Conservation (phyloP, 2,113 vertebrate genomes). For the Paraplagusia blochii region DNA sequence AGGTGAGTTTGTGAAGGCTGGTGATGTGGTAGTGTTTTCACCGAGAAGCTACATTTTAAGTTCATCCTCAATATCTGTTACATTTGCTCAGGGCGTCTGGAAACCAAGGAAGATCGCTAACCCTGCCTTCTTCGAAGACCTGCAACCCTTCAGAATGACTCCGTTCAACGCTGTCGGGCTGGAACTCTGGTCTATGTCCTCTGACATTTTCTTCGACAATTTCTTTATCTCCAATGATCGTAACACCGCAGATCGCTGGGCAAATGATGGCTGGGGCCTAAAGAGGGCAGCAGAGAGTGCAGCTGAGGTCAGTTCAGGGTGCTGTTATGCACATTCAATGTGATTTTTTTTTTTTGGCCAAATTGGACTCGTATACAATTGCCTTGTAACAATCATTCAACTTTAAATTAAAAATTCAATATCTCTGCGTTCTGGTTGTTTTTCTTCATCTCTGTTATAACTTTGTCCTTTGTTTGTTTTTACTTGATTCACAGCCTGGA, state of each 20-base stretch:
- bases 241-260: conserved; percentile 88
- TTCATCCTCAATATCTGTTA: not conserved
- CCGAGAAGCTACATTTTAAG: not conserved
- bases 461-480: not conserved
- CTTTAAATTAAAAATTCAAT: no score
- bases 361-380: no score
- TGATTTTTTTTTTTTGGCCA: no score
- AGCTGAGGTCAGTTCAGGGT: conserved; percentile 80
- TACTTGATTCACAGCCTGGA: conserved; percentile 80
- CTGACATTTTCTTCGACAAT: conserved; percentile 98
- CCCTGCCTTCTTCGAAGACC: conserved; percentile 94
- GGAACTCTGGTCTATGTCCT: conserved; percentile 98
- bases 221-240: conserved; percentile 91
- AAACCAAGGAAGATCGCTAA: conserved; percentile 95
- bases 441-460: not conserved
- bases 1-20: conserved; percentile 71
- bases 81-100: conserved; percentile 86
- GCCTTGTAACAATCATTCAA: no score
- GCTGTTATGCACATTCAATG: no score
- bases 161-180: conserved; percentile 89
- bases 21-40: no score
- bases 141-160: conserved; percentile 93
- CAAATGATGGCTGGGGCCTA: conserved; percentile 89
- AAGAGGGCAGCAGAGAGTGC: conserved; percentile 96
- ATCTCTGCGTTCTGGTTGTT: no score